Conservation (phyloP, 2,797 vertebrate genomes). For the Neosalanx taihuensis region DNA sequence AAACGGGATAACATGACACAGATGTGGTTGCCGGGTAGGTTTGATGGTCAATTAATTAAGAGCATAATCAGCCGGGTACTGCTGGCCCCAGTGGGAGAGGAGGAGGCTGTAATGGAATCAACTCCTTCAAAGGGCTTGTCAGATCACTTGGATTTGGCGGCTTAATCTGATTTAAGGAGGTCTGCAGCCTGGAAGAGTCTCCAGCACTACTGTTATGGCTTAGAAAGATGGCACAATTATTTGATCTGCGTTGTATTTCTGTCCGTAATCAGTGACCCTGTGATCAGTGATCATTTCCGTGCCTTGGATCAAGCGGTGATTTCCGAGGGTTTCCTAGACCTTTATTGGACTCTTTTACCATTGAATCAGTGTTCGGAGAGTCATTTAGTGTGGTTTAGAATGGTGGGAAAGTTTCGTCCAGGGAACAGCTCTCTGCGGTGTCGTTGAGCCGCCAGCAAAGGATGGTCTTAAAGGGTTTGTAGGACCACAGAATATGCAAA, state of each 20-base stretch:
- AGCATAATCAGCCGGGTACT: slow-evolving; percentile 66
- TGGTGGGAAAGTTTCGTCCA: not conserved
- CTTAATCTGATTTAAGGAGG: slow-evolving; percentile 63
- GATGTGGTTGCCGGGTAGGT: slow-evolving; percentile 81
- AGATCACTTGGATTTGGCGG: slow-evolving; percentile 46
- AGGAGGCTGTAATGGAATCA: slow-evolving; percentile 60
- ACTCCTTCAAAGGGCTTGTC: slow-evolving; percentile 40
- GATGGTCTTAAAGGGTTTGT: not conserved
- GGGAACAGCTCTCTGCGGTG: not conserved
- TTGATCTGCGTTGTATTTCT: not conserved
- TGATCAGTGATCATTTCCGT: not conserved
- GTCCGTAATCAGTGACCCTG: not conserved
- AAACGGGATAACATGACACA: slow-evolving; percentile 77
- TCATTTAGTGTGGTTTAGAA: not conserved
- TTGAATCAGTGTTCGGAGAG: not conserved
- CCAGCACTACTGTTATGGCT: slow-evolving; percentile 41
- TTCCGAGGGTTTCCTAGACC: no score
- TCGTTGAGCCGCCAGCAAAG: not conserved
- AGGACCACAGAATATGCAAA: no score
- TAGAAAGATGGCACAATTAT: slow-evolving; percentile 17
- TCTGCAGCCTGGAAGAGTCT: slow-evolving; percentile 52
- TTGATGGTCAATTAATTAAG: slow-evolving; percentile 90
- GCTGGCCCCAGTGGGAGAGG: slow-evolving; percentile 42
- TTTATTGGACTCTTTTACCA: not conserved
- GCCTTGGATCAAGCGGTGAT: not conserved